Conservation (phyloP, 2,797 vertebrate species). For the Acropternis orthonyx region DNA sequence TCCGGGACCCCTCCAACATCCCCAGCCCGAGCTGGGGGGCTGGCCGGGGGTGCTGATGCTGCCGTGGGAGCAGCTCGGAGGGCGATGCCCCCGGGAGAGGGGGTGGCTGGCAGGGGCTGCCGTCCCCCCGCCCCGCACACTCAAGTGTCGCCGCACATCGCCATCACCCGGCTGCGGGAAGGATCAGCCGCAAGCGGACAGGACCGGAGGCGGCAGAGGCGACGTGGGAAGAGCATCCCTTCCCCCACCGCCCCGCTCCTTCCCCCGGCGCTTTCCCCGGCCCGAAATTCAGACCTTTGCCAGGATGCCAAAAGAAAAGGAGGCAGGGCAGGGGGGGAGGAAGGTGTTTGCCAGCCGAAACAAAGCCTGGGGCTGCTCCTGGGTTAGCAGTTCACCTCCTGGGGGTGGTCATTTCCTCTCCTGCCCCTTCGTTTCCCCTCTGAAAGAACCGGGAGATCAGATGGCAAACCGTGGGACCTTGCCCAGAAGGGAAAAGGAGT, state of each 20-base stretch:
- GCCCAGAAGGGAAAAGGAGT: not conserved
- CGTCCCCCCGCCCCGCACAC: not conserved
- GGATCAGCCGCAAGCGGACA: conserved; percentile 1
- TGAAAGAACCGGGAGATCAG: not conserved
- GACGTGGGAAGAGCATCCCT: not conserved
- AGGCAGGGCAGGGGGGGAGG: not conserved
- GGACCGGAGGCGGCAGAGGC: not conserved
- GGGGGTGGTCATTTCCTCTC: not conserved
- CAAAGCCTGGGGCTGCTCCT: not conserved
- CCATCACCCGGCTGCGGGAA: not conserved
- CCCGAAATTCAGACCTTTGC: not conserved
- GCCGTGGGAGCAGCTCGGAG: not conserved
- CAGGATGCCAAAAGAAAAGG: not conserved
- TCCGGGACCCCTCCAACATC: accelerated
- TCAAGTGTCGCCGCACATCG: not conserved
- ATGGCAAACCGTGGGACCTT: not conserved
- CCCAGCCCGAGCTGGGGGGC: not conserved
- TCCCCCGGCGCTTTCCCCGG: not conserved
- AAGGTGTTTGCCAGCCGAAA: not conserved
- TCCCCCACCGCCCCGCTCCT: not conserved
- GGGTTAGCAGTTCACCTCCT: not conserved
- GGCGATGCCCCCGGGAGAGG: not conserved
- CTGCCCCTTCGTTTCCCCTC: not conserved
- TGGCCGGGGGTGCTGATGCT: not conserved
- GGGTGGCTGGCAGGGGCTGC: not conserved